phyloP scores from a whole-genome alignment of 2,888 invertebrate genomes.

The Lycocerus yunnanus region DNA sequence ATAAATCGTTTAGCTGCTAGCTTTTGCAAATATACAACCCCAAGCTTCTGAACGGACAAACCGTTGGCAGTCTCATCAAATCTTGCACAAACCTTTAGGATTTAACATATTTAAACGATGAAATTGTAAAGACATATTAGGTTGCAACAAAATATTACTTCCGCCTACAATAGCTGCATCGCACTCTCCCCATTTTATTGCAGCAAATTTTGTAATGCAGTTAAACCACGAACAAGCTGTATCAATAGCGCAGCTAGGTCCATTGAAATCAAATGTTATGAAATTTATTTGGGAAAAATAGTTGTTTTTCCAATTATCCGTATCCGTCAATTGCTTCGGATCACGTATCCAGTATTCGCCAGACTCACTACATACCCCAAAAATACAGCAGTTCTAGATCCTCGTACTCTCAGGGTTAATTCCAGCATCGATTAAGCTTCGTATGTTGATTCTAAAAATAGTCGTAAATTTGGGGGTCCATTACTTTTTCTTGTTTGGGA shows the following conservation, averaged over 20 bases:
- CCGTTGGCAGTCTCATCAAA: slow-evolving; percentile 92
- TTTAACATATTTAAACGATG: slow-evolving; percentile 93
- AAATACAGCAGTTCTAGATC: slow-evolving; percentile 91
- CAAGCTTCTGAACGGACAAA: slow-evolving; percentile 90
- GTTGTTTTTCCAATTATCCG: slow-evolving; percentile 92
- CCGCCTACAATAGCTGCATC: slow-evolving; percentile 97
- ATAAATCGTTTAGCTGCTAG: slow-evolving; percentile 80
- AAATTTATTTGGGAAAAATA: slow-evolving; percentile 97
- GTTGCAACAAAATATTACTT: slow-evolving; percentile 85
- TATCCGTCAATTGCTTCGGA: slow-evolving; percentile 90
- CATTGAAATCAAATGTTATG: slow-evolving; percentile 94
- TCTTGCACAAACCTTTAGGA: slow-evolving; percentile 82
- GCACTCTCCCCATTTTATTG: slow-evolving; percentile 88
- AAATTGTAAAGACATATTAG: slow-evolving; percentile 90
- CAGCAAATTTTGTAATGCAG: slow-evolving; percentile 84
- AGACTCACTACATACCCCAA: slow-evolving; percentile 92
- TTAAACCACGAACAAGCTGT: slow-evolving; percentile 94
- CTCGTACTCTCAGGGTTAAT: slow-evolving; percentile 84
- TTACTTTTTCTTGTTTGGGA: slow-evolving; percentile 87
- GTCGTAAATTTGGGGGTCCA: slow-evolving; percentile 85
- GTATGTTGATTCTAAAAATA: slow-evolving; percentile 85
- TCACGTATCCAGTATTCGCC: slow-evolving; percentile 86
- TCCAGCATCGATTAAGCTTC: slow-evolving; percentile 90
- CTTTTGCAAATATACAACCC: slow-evolving; percentile 80
- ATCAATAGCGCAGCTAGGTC: slow-evolving; percentile 94